phyloP scores from a whole-genome alignment of 2,888 invertebrate species.

The Gnatocerus cornutus region DNA sequence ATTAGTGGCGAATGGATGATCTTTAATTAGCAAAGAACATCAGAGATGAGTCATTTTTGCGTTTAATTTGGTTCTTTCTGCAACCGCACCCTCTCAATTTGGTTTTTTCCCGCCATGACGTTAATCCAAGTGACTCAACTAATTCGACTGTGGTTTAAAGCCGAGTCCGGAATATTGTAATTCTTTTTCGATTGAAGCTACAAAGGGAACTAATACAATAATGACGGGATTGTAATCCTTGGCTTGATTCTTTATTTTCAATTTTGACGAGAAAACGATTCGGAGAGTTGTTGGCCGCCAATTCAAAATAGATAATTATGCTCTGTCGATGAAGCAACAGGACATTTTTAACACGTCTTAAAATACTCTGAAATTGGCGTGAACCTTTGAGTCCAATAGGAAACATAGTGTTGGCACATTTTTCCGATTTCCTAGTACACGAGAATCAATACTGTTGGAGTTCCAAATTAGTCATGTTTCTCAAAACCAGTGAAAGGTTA shows the following conservation, averaged over 20 bases:
- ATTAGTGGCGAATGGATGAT: neutral
- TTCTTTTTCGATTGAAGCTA: too few species aligned
- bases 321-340: slow-evolving; percentile 11
- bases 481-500: slow-evolving; percentile 18
- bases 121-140: too few species aligned
- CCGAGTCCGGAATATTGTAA: too few species aligned
- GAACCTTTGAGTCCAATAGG: neutral
- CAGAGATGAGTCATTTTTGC: too few species aligned
- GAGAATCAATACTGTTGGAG: slow-evolving; percentile 7
- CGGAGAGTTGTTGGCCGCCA: neutral
- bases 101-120: too few species aligned
- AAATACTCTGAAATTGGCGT: slow-evolving; percentile 27
- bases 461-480: slow-evolving; percentile 31
- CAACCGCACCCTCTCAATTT: too few species aligned
- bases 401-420: slow-evolving; percentile 10
- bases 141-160: too few species aligned
- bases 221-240: too few species aligned
- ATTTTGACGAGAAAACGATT: slow-evolving; percentile 5
- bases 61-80: too few species aligned
- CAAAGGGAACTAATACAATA: too few species aligned
- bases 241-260: neutral
- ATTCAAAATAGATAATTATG: slow-evolving; percentile 9
- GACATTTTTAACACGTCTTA: slow-evolving; percentile 10
- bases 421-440: slow-evolving; percentile 1
- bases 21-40: too few species aligned